Percentiles rank a stretch among this genome's conserved stretches.
Conservation (phyloP, 2,797 vertebrate genomes). For the Megaceryle alcyon region DNA sequence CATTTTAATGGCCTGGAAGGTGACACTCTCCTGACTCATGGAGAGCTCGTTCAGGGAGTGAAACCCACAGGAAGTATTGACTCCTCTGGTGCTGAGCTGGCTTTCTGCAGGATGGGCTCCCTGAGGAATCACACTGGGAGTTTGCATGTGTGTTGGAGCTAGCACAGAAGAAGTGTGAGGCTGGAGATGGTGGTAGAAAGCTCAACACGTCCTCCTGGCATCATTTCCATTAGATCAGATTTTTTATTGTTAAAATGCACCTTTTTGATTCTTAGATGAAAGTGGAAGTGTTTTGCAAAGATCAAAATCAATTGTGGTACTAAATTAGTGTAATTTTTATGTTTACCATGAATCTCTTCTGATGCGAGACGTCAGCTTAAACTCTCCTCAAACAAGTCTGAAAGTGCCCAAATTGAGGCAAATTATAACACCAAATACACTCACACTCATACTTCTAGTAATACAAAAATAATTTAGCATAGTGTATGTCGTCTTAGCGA, state of each 20-base stretch:
- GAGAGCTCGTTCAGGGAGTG: neutral
- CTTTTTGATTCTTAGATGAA: neutral
- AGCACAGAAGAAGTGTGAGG: fast-evolving
- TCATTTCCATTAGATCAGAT: neutral
- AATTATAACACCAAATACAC: neutral
- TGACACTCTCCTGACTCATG: neutral
- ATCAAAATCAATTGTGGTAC: neutral
- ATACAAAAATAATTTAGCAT: neutral
- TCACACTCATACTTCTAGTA: neutral
- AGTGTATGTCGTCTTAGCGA: neutral
- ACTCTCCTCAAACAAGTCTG: neutral
- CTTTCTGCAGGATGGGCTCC: neutral
- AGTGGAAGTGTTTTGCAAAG: neutral
- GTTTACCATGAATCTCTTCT: neutral
- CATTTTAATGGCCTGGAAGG: neutral
- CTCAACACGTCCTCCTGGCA: neutral
- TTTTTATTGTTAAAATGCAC: neutral
- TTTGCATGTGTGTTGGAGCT: fast-evolving
- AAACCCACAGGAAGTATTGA: neutral
- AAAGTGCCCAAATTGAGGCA: neutral
- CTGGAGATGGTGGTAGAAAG: neutral
- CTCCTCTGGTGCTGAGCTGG: neutral
- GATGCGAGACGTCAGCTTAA: neutral
- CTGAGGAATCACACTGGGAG: neutral
- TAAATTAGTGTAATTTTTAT: neutral